These are phyloP conservation scores for Lepisosteus osseus DNA, from an alignment of 2,113 vertebrate species.

Conservation along the genomic window DNA sequence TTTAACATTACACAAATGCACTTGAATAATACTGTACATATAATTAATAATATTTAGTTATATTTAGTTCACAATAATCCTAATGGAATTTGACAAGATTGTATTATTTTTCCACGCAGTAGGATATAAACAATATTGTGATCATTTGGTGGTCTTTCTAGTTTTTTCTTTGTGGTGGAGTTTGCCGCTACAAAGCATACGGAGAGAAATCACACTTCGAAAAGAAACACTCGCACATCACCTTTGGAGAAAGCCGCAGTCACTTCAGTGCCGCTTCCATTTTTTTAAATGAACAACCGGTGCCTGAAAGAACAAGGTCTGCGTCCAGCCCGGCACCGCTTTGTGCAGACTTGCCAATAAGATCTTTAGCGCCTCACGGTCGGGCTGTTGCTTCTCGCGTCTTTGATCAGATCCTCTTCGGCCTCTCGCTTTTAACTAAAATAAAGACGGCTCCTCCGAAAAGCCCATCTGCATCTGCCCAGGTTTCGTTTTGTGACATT, in stretches of 20 bases:
- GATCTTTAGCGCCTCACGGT: slow-evolving; percentile 7
- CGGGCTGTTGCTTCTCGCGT: neutral
- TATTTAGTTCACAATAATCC: too few relatives aligned
- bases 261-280: slow-evolving; percentile 45
- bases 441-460: neutral
- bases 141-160: slow-evolving; percentile 57
- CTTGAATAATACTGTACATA: too few relatives aligned
- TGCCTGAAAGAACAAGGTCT: neutral
- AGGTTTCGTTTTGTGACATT: slow-evolving; percentile 35
- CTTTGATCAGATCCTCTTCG: neutral
- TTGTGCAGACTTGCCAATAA: slow-evolving; percentile 3
- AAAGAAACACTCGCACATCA: neutral
- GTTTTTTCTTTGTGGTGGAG: slow-evolving; percentile 57
- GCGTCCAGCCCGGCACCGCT: neutral
- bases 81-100: slow-evolving; percentile 20
- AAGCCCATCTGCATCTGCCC: neutral
- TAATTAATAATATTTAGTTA: too few relatives aligned
- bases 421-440: neutral
- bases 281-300: slow-evolving; percentile 4
- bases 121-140: slow-evolving; percentile 38
- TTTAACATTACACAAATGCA: too few relatives aligned
- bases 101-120: slow-evolving; percentile 42
- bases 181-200: slow-evolving; percentile 58
- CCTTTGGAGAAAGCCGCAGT: slow-evolving; percentile 46
- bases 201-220: slow-evolving; percentile 50